phyloP scores from a whole-genome alignment of 2,797 vertebrate species.

The Pseudotriccus pelzelni region DNA sequence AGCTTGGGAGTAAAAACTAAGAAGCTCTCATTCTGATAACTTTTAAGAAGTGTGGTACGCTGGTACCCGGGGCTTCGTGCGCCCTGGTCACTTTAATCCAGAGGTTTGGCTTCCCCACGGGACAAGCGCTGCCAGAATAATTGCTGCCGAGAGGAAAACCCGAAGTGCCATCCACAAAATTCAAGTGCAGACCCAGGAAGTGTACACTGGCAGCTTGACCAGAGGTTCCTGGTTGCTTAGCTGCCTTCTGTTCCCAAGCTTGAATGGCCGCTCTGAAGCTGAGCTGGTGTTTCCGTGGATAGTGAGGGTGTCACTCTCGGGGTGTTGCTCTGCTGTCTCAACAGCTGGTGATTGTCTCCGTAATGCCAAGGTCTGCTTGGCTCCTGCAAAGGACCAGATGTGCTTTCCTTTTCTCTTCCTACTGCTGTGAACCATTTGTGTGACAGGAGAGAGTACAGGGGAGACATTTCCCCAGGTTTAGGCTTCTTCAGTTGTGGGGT shows the following conservation, averaged over 20 bases:
- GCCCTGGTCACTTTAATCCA: fast-evolving
- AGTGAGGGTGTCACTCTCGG: neutral
- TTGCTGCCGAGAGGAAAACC: neutral
- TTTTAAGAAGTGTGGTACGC: neutral
- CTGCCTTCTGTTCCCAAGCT: neutral
- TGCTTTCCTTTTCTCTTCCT: neutral
- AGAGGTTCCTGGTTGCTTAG: neutral
- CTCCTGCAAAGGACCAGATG: neutral
- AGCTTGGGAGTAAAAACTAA: neutral
- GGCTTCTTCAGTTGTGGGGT: neutral
- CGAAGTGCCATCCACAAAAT: neutral
- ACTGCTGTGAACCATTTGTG: neutral
- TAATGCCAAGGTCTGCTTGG: neutral
- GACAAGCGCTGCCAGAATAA: neutral
- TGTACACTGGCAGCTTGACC: fast-evolving
- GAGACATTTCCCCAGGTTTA: neutral
- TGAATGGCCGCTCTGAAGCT: neutral
- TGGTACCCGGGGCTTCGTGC: too few species aligned
- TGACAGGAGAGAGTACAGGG: neutral
- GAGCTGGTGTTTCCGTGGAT: neutral
- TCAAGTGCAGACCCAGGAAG: neutral
- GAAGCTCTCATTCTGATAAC: neutral
- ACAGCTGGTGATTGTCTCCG: neutral
- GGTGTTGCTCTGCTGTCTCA: neutral
- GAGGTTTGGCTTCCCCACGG: neutral